Base-by-base conservation (phyloP, 2,797 vertebrate genomes). In the Luscinia megarhynchos region DNA sequence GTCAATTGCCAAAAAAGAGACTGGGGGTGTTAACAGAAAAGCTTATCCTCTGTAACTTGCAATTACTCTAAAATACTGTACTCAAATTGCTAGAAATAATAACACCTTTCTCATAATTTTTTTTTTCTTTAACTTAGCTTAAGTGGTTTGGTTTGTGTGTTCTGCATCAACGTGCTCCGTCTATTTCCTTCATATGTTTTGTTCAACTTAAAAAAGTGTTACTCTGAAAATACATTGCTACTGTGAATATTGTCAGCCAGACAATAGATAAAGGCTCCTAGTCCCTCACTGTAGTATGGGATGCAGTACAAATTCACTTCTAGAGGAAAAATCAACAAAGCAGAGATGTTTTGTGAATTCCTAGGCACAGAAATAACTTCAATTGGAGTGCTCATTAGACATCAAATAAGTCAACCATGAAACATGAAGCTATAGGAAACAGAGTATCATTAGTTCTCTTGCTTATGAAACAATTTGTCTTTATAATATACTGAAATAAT, bases 401-500 rank as follows among this genome's bases (percentile, higher is more conserved):
- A 73, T 82, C 62, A 87, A 73, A 66, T 91, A 94, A 82, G 72
- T 93, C 63, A 82, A 58, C 50, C 32, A 40, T 58, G 74, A 93
- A 90, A 78, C 74, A 41, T 40, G 54, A 92, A 82, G 46, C 58
- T 54, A 10, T 62, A 79, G 67, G 59, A 82, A 91, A 73, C 22
- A n/a, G 46, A n/a, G 11, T 58, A 29, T 69, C 46, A 69, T 84
- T 82, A 29, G 6, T 57, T 94, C 59, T 82, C 14, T 73, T 83
- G 22, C n/a, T 79, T 74, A 77, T 85, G 57, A 64, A 85, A 89
- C 6, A 59, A 63, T 53, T 76, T 57, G 4, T 92, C 64, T 77
- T 34, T 43, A n/a, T 80, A 94, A 85, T 48, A 10, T 46, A 70
- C 54, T 54, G 75, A 89, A 83, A 87, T 94, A 74, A 94, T 87